phyloP scores from a whole-genome alignment of 2,888 invertebrate species.

The Acanthosepion pharaonis region DNA sequence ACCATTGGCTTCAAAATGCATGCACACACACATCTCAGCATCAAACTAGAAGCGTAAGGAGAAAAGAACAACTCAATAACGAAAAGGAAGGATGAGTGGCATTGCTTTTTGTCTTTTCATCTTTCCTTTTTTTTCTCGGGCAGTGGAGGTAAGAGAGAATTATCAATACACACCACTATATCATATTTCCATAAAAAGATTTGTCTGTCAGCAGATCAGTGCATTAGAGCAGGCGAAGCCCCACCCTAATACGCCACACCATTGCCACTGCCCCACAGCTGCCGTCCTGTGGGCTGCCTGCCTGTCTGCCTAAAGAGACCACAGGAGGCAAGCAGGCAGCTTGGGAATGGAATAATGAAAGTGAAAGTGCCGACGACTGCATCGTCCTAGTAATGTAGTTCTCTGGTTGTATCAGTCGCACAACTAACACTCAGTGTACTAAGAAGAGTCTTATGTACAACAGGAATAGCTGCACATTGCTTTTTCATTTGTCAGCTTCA shows the following conservation, averaged over 20 bases:
- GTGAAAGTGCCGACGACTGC: not conserved
- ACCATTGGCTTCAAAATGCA: not conserved
- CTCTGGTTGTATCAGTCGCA: not conserved
- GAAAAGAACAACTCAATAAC: not conserved
- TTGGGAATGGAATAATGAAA: not conserved
- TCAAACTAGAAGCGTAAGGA: not conserved
- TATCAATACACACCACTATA: not conserved
- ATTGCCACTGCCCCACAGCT: not conserved
- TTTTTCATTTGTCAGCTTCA: not conserved
- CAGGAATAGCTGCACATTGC: not conserved
- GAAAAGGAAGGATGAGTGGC: not conserved
- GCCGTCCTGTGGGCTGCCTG: not conserved
- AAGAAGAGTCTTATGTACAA: not conserved
- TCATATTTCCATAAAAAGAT: conserved; percentile 33
- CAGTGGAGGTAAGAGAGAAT: not conserved
- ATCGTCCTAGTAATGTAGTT: not conserved
- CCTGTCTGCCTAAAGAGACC: not conserved
- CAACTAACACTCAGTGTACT: not conserved
- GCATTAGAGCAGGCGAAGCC: conserved; percentile 33
- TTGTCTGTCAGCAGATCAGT: not conserved
- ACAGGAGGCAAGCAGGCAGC: not conserved
- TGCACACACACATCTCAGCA: not conserved
- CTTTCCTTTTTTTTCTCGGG: not conserved
- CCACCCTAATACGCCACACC: not conserved
- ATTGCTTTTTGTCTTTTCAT: not conserved